Conservation (phyloP, 2,888 invertebrate species). For the Bellardia pandia region DNA sequence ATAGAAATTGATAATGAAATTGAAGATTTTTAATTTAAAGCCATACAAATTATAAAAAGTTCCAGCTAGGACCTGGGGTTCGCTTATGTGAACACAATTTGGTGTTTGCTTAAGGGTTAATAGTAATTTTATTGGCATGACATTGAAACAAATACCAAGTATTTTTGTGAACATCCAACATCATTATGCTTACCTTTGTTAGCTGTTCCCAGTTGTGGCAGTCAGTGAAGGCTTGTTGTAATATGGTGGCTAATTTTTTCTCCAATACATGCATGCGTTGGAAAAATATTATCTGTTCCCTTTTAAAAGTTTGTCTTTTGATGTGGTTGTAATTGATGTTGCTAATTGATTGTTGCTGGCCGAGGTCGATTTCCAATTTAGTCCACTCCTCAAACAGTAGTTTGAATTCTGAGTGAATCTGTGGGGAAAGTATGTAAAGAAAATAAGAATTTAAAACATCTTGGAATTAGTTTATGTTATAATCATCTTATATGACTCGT, state of each 20-base stretch:
- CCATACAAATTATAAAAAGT: no score
- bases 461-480: no score
- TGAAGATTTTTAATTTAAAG: no score
- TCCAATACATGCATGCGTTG: conserved; percentile 84
- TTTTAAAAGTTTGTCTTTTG: conserved; percentile 85
- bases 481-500: no score
- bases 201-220: conserved; percentile 86
- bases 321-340: conserved; percentile 15
- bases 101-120: no score
- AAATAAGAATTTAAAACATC: no score
- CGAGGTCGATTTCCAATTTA: conserved; percentile 80
- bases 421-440: conserved; percentile 60
- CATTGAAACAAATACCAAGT: no score
- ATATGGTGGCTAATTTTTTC: conserved; percentile 86
- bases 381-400: conserved; percentile 82
- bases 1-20: no score
- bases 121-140: no score
- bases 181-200: conserved; percentile 84
- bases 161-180: background rate
- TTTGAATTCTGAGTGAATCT: conserved; percentile 82
- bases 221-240: conserved; percentile 86
- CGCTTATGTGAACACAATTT: no score
- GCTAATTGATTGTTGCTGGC: conserved; percentile 59
- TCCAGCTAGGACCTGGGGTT: no score
- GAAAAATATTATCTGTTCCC: conserved; percentile 85